A percentile compares a stretch with the other conserved stretches of the same genome.
Evolutionary conservation across 92 coral and sea anemone genomes (phyloP).

Genomic region (Virgularia gustaviana): DNA sequence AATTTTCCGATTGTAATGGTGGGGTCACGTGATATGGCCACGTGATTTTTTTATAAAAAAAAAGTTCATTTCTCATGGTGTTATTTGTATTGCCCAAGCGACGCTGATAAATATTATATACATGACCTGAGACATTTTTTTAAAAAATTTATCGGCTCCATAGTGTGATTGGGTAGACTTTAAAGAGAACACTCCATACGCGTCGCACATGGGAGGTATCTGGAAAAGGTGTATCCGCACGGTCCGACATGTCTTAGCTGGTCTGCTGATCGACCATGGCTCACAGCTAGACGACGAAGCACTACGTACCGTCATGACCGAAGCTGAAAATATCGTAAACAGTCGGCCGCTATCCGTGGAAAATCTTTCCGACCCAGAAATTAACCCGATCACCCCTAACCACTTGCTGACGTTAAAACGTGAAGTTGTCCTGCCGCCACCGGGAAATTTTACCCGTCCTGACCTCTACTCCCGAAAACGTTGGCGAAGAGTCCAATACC

Average conservation of each 20-base stretch:
- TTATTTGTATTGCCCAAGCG: too few species aligned
- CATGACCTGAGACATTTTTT: too few species aligned
- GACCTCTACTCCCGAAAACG: conserved; percentile 45
- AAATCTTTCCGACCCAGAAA: conserved; percentile 31
- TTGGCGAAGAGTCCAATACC: conserved; percentile 51
- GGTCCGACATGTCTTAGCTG: conserved; percentile 33
- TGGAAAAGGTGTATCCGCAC: conserved; percentile 47
- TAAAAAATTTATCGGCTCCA: conserved; percentile 11
- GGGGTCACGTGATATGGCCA: too few species aligned
- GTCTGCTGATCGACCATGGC: conserved; percentile 19
- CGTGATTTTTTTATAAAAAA: too few species aligned
- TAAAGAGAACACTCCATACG: conserved; percentile 36
- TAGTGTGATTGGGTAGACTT: conserved; percentile 50
- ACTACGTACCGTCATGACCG: conserved; percentile 36
- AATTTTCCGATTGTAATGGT: too few species aligned
- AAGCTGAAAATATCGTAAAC: conserved; percentile 50
- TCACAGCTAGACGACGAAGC: conserved; percentile 43
- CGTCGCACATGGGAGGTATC: conserved; percentile 38
- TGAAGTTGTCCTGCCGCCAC: conserved; percentile 36
- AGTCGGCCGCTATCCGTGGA: conserved; percentile 41
- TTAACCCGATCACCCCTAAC: conserved; percentile 49
- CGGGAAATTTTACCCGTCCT: conserved; percentile 42
- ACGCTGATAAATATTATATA: too few species aligned
- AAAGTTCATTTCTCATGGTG: too few species aligned
- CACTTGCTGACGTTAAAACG: conserved; percentile 38